Conservation (phyloP, 2,797 vertebrate genomes). For the Mionectes olivaceus region DNA sequence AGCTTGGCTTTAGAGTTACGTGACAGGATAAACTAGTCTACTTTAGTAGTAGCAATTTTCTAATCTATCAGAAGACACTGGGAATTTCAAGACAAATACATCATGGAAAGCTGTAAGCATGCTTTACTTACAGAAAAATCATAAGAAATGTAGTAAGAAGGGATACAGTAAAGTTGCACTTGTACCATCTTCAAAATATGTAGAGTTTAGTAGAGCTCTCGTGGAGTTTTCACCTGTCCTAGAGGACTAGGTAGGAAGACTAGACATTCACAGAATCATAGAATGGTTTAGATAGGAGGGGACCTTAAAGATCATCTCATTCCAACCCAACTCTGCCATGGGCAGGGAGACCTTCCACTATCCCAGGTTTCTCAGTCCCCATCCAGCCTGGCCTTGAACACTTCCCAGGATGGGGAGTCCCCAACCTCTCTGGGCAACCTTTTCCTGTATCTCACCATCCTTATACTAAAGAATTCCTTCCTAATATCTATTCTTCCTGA, state of each 20-base stretch:
- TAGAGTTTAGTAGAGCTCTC: neutral
- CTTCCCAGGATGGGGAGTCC: neutral
- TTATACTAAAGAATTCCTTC: neutral
- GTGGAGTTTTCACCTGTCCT: neutral
- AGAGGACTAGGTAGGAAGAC: neutral
- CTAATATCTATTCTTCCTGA: neutral
- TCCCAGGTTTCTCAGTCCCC: neutral
- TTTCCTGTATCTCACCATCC: neutral
- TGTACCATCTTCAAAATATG: neutral
- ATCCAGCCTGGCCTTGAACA: neutral
- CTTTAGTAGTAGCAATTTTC: neutral
- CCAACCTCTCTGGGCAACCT: accelerated
- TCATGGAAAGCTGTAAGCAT: neutral
- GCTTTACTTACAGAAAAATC: neutral
- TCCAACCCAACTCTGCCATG: neutral
- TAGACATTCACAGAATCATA: neutral
- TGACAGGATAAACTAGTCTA: neutral
- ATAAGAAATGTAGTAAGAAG: neutral
- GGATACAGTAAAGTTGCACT: neutral
- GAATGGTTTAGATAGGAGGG: neutral
- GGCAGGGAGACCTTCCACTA: neutral
- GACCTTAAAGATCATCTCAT: neutral
- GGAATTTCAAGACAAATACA: neutral
- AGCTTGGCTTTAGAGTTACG: neutral
- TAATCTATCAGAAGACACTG: neutral